Percentiles rank a stretch among this genome's conserved stretches.
Evolutionary conservation across 2,797 vertebrate species (phyloP).

Genomic region (Netta rufina): DNA sequence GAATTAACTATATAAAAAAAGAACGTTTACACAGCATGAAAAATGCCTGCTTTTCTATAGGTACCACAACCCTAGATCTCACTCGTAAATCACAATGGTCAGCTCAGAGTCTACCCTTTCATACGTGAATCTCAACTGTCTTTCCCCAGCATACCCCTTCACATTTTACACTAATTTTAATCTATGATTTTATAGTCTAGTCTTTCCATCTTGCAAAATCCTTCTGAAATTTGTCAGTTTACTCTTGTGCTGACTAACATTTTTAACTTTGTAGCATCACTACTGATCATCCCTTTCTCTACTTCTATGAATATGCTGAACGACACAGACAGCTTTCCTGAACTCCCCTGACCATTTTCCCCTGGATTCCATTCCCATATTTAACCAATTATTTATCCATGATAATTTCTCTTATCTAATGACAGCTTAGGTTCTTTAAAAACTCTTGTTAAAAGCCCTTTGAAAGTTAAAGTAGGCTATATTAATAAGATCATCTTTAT

Average conservation of each 20-base stretch:
- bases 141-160: background rate
- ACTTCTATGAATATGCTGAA: background rate
- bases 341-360: background rate
- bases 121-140: fast-evolving
- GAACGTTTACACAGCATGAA: conserved; percentile 15
- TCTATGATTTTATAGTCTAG: background rate
- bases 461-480: background rate
- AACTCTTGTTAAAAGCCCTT: background rate
- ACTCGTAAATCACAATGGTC: background rate
- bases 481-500: background rate
- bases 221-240: background rate
- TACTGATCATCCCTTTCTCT: fast-evolving
- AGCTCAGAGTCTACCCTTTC: background rate
- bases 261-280: background rate
- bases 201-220: background rate
- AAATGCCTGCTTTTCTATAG: background rate
- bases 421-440: background rate
- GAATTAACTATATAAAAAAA: conserved; percentile 3
- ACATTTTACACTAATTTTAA: background rate
- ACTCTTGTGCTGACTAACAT: background rate
- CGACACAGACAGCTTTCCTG: background rate
- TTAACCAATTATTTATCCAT: background rate
- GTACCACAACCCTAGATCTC: background rate
- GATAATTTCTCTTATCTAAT: background rate
- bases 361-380: background rate